Base-by-base conservation (phyloP, 2,888 invertebrate species). In the Cataglyphis cursor region DNA sequence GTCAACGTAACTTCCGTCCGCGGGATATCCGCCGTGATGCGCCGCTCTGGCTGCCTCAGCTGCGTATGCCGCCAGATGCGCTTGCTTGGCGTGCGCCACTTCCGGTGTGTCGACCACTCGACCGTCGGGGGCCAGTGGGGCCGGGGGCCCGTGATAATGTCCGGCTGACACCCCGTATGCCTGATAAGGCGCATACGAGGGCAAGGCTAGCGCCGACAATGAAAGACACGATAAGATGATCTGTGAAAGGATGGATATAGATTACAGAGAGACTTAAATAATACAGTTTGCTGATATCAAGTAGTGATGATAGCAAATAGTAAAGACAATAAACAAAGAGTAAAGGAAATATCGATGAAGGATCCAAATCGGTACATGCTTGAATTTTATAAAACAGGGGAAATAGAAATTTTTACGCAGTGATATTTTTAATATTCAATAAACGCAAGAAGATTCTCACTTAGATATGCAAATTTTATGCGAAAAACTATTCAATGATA, bases 1-100 rank as follows among this genome's bases (percentile, higher is more conserved):
- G 28, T 68, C 89, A 0, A 59, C 35, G 48, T 75, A 57, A 48
- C 38, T 38, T 8, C 35, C 51, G 35, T 59, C 78, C 72, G 5
- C 68, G 66, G 48, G 9, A 62, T 78, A 83, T 15, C 10, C 74
- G 15, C 54, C 70, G 70, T 35, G 15, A 0, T 82, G 78, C 4
- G 74, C 78, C 66, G 88, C 85, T 85, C 92, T 92, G 78, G 92
- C 88, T 5, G 91, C 86, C 73, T 93, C 92, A 21, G 91, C 93
- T 21, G 91, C 91, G 76, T 91, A 91, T 3, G 93, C 93, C 31
- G 91, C 91, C 82, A 93, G 84, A 76, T 94, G 94, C 1, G 92
- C 91, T 15, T 93, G 92, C 83, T 94, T 94, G 62, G 94, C 94
- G 85, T 93, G 93, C 15, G 93, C 92, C 9, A 94, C 93, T 88